Evolutionary conservation across 2,888 invertebrate species (phyloP), one percentile per base, ranked within the genome.

Genomic region (Asteroscopus sphinx): DNA sequence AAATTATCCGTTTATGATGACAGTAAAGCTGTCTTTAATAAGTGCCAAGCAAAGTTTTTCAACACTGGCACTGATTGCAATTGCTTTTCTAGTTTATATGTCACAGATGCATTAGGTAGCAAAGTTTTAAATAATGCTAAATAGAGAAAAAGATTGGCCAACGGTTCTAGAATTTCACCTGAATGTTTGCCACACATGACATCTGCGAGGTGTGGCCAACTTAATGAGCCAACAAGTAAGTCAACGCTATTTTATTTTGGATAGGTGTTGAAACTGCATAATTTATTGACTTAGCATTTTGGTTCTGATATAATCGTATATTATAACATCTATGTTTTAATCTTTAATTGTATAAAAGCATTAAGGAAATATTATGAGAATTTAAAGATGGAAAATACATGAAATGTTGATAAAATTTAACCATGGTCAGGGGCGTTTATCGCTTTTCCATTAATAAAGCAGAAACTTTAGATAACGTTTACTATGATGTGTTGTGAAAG

Each of bases 161-260:
- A 58, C 40, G 32, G 16, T 52, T 52, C 17, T 35, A 47, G 25
- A 69, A 40, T 69, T 69, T 69, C 70, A 49, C 46, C 42, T 28
- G 40, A 64, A 51, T 52, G 48, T 52, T 68, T 48, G 56, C 40
- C 65, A 68, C 32, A 68, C 46, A 25, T 36, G 36, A 16, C 6
- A 39, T 39, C 25, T 36, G 11, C 9, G 11, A 56, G 52, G 57
- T 56, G 70, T 54, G 65, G 48, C 17, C 30, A 30, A 39, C 40
- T 35, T 67, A 64, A 69, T 65, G 65, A 69, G 66, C 49, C 65
- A 65, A 69, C 39, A 9, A 44, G 26, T 40, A 63, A 40, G 39
- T 33, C 46, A 57, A 68, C 47, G 35, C 32, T 35, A 40, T 40
- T 49, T 46, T 35, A 47, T 63, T 48, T 64, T 36, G 30, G 46